Base-by-base conservation (phyloP, 2,888 invertebrate species). In the Acholoe squamosa region DNA sequence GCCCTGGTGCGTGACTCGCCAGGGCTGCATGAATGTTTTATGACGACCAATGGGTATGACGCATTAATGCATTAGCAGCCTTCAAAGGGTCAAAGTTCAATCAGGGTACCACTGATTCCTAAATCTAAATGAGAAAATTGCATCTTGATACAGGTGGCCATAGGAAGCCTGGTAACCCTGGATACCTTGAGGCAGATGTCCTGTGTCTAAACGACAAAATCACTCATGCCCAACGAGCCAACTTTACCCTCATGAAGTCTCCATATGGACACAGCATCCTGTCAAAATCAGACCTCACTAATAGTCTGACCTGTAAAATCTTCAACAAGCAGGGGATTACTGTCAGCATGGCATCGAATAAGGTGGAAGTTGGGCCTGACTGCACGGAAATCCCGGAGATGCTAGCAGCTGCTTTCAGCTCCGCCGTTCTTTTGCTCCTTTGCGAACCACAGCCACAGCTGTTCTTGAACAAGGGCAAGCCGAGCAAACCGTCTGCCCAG, bases 401-500 rank as follows among this genome's bases (percentile, higher is more conserved):
- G 43, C 25, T 88, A 0, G 54, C 56, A 3, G 14, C 61, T 19
- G 56, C 56, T 19, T 88, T 88, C 61, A 61, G 56, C 22, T 16
- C 51, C 0, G 54, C 54, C 0, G 88, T 88, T 7, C 61, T 88
- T 7, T 31, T 33, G 10, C 56, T 88, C 16, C 0, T 88, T 10
- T 88, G 56, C 31, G 56, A 88, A 31, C 88, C 88, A 0, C 54
- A 25, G 56, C 88, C 88, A 3, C 56, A 88, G 61, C 0, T 88
- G 25, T 61, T 54, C 56, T 51, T 84, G 3, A 54, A 54, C 54
- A 31, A 88, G 33, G 88, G 88, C 28, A 22, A 22, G 22, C 54
- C 88, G 3, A 54, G 28, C 3, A 54, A 54, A 19, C 54, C 54
- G 25, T 1, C 33, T 5, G 84, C 34, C 34, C 0, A 28, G 25